These are phyloP conservation scores for Tricholauxania praeusta DNA, from an alignment of 2,888 invertebrate genomes.

Conservation along the genomic window DNA sequence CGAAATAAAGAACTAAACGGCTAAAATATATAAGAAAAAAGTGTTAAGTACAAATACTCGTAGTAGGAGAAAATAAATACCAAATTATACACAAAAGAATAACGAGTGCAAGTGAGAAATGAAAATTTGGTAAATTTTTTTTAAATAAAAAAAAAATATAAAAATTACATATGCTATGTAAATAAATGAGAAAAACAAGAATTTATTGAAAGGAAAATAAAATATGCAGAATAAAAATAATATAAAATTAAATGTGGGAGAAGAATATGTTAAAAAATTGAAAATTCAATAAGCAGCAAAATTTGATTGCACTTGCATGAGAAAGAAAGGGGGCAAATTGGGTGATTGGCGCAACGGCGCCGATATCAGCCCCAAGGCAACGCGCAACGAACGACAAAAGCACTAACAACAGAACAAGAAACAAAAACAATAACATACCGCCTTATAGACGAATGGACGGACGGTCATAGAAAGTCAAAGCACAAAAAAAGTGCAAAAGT, in stretches of 20 bases:
- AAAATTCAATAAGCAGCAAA: constrained; percentile 31
- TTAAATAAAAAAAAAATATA: not conserved
- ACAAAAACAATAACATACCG: not conserved
- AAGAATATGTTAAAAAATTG: constrained; percentile 17
- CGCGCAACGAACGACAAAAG: not conserved
- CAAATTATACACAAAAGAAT: not conserved
- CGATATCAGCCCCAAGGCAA: constrained; percentile 3
- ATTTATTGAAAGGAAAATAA: not conserved
- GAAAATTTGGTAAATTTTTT: not conserved
- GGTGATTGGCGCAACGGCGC: not conserved
- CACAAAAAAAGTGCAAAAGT: no score
- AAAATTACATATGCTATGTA: not conserved
- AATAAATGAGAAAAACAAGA: constrained; percentile 4
- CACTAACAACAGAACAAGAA: constrained; percentile 4
- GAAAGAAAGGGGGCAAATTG: no score
- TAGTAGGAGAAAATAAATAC: not conserved
- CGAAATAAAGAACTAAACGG: not conserved
- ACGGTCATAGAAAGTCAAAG: no score
- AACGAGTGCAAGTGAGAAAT: not conserved
- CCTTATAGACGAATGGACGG: no score
- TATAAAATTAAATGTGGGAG: not conserved
- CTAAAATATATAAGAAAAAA: not conserved
- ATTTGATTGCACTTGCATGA: not conserved
- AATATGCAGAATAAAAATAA: no score
- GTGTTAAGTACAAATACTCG: not conserved